phyloP scores from a whole-genome alignment of 2,113 vertebrate species.

The Sinosuthora webbiana region DNA sequence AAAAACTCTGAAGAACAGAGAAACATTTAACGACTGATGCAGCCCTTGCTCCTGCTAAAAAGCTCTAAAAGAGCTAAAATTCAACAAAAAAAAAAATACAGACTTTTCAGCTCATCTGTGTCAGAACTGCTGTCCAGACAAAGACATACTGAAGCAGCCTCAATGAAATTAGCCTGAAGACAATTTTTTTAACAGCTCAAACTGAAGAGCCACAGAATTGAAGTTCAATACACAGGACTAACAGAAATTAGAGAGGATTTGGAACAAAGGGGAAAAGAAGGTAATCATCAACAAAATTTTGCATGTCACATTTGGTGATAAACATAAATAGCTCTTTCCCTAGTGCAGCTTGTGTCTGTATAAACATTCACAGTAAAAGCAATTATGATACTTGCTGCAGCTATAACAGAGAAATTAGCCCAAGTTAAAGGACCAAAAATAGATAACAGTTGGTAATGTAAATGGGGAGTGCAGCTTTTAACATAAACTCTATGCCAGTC shows the following conservation, averaged over 20 bases:
- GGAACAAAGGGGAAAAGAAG: neutral
- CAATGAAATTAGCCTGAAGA: neutral
- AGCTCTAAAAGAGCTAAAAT: neutral
- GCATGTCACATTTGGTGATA: neutral
- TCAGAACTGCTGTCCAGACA: neutral
- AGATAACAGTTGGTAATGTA: neutral
- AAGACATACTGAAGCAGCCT: neutral
- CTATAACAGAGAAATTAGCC: conserved; percentile 17
- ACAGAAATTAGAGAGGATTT: neutral
- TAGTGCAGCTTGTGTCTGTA: neutral
- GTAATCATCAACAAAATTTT: neutral
- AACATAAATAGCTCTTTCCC: neutral
- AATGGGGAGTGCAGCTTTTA: neutral
- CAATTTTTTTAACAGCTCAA: neutral
- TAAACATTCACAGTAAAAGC: neutral
- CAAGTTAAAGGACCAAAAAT: conserved; percentile 14
- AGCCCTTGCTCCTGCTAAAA: neutral
- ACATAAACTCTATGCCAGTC: neutral
- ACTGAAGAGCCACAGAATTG: neutral
- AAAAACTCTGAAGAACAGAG: neutral
- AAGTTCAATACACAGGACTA: neutral
- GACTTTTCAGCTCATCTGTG: neutral
- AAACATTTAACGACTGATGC: neutral
- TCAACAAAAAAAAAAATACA: neutral
- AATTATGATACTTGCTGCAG: neutral